Evolutionary conservation across 2,797 vertebrate genomes (phyloP).

Genomic region (Numenius phaeopus): DNA sequence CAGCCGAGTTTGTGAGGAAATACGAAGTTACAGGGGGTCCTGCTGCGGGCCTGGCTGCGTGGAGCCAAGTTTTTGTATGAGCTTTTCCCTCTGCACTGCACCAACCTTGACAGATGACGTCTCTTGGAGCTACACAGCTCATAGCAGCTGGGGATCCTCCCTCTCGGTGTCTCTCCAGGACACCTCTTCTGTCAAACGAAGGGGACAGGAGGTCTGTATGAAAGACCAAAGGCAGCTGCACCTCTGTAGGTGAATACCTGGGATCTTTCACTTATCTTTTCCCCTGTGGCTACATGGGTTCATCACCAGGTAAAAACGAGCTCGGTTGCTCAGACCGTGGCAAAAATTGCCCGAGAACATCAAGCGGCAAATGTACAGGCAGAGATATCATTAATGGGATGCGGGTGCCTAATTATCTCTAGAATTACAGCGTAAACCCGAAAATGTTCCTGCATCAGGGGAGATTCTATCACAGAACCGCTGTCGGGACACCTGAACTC

Average conservation of each 20-base stretch:
- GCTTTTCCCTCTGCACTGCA: not conserved
- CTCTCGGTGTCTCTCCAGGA: not conserved
- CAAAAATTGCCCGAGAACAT: not conserved
- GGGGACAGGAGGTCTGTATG: not conserved
- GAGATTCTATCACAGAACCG: not conserved
- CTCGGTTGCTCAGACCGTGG: not conserved
- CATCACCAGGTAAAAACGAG: not conserved
- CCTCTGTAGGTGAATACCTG: not conserved
- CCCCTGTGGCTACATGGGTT: not conserved
- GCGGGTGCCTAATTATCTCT: not conserved
- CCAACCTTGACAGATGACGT: rapidly evolving
- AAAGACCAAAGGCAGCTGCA: not conserved
- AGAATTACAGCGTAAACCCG: not conserved
- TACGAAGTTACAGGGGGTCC: not conserved
- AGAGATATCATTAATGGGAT: not conserved
- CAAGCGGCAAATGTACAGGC: not conserved
- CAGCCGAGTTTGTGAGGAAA: not conserved
- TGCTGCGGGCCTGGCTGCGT: not conserved
- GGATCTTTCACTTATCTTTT: not conserved
- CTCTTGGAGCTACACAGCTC: not conserved
- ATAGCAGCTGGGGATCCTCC: not conserved
- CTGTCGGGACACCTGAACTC: not conserved
- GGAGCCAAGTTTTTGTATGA: not conserved
- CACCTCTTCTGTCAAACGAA: not conserved
- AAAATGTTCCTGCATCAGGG: not conserved